Evolutionary conservation across 1,140 invertebrate species (phyloP).

Genomic region (Trachymyrmex cornetzi): DNA sequence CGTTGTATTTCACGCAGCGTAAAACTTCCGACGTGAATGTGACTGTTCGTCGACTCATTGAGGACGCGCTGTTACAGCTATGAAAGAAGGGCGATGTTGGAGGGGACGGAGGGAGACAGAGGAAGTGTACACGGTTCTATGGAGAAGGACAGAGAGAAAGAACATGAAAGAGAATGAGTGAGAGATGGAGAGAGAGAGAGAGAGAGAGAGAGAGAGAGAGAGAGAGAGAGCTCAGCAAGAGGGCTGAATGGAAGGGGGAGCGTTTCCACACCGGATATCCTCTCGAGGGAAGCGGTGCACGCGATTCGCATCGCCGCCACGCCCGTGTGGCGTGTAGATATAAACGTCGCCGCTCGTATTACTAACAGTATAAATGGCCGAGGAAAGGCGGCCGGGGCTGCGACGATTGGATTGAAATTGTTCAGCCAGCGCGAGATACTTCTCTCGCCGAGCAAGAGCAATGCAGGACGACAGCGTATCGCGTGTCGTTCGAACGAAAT

Average conservation of each 20-base stretch:
- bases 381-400: slow-evolving; percentile 5
- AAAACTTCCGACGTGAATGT: slow-evolving; percentile 50
- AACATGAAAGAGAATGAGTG: background rate
- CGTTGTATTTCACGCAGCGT: slow-evolving; percentile 46
- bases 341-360: slow-evolving; percentile 62
- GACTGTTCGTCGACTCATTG: slow-evolving; percentile 59
- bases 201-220: background rate
- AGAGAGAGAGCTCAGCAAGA: slow-evolving; percentile 1
- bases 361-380: slow-evolving; percentile 57
- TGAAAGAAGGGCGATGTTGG: slow-evolving; percentile 67
- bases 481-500: background rate
- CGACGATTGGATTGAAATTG: slow-evolving; percentile 54
- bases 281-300: slow-evolving; percentile 81
- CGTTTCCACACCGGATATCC: slow-evolving; percentile 85
- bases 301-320: slow-evolving; percentile 80
- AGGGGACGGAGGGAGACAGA: slow-evolving; percentile 2
- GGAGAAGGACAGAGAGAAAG: slow-evolving; percentile 3
- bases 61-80: slow-evolving; percentile 59
- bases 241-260: slow-evolving; percentile 80
- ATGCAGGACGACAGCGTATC: background rate
- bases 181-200: background rate
- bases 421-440: slow-evolving; percentile 36
- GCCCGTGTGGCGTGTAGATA: slow-evolving; percentile 62
- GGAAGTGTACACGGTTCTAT: background rate
- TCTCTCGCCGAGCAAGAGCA: slow-evolving; percentile 14